Conservation (phyloP, 2,888 invertebrate species). For the Cheilosia soror region DNA sequence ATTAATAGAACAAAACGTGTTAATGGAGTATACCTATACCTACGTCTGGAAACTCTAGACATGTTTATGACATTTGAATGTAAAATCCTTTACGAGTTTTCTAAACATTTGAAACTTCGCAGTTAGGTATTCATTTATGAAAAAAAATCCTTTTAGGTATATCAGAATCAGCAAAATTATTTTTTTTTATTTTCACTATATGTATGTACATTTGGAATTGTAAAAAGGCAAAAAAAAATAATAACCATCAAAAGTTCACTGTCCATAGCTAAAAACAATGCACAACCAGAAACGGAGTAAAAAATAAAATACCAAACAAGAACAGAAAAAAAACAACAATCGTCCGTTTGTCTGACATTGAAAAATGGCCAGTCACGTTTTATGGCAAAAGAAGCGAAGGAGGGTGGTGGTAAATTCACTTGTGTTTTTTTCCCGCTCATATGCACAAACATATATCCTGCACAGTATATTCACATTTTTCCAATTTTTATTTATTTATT, state of each 20-base stretch:
- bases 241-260: conserved; percentile 59
- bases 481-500: conserved; percentile 77
- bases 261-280: conserved; percentile 67
- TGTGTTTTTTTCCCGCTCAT: conserved; percentile 47
- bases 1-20: too few relatives aligned
- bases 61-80: too few relatives aligned
- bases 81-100: too few relatives aligned
- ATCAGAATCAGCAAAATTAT: background rate
- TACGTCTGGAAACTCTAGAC: too few relatives aligned
- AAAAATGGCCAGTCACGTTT: conserved; percentile 84
- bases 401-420: conserved; percentile 20
- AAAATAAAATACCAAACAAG: conserved; percentile 57
- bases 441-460: conserved; percentile 48
- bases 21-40: too few relatives aligned
- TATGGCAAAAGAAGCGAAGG: conserved; percentile 76
- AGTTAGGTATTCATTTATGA: too few relatives aligned
- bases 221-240: conserved; percentile 11
- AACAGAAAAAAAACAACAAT: conserved; percentile 75
- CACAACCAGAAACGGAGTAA: conserved; percentile 66
- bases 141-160: too few relatives aligned
- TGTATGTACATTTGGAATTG: background rate
- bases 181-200: background rate
- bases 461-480: conserved; percentile 67
- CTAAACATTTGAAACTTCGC: too few relatives aligned
- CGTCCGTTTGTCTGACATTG: conserved; percentile 83